Conservation (phyloP, 2,113 vertebrate genomes). For the Pseudorectes ferrugineus region DNA sequence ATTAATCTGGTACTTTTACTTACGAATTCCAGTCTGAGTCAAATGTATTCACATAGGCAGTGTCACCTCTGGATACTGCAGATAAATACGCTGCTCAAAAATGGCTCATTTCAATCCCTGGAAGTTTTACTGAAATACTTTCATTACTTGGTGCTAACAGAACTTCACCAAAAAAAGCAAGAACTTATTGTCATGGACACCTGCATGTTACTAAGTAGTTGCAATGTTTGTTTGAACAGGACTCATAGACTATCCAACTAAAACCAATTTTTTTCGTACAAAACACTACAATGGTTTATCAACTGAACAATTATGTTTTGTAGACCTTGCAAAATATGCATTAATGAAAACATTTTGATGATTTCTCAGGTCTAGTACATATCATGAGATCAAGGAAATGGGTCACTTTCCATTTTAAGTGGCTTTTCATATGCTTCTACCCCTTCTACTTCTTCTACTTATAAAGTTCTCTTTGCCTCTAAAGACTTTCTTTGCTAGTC, state of each 20-base stretch:
- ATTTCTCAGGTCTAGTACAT: background rate
- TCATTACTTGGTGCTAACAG: constrained; percentile 77
- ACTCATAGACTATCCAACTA: background rate
- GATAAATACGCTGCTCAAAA: constrained; percentile 73
- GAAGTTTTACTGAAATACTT: constrained; percentile 70
- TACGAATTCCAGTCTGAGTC: constrained; percentile 79
- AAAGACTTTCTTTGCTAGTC: background rate
- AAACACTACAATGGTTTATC: background rate
- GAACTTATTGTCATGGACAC: background rate
- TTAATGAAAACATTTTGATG: background rate
- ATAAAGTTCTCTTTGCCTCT: background rate
- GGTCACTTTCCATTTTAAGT: background rate
- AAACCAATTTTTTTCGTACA: background rate
- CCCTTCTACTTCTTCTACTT: background rate
- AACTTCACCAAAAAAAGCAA: constrained; percentile 50
- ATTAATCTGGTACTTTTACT: constrained; percentile 19
- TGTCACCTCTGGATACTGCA: constrained; percentile 75
- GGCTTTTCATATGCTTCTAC: background rate
- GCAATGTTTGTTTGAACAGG: background rate
- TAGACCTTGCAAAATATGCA: background rate
- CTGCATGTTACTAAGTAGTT: background rate
- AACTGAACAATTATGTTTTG: background rate
- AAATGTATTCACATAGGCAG: constrained; percentile 74
- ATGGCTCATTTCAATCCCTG: constrained; percentile 75
- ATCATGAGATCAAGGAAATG: background rate